A percentile compares a stretch with the other conserved stretches of the same genome.
phyloP scores from a whole-genome alignment of 1,140 invertebrate genomes.

The Cydia splendana region DNA sequence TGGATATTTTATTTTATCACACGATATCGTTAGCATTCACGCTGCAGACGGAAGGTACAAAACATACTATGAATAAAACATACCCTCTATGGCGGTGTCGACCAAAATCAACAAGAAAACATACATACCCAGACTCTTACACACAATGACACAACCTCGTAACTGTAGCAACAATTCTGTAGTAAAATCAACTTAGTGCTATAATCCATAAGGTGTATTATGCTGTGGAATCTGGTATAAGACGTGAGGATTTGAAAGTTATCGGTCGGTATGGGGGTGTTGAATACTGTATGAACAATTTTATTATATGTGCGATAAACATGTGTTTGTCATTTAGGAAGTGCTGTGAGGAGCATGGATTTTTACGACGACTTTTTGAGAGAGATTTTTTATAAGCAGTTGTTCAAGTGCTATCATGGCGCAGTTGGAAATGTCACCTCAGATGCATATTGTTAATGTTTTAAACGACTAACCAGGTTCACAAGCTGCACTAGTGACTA shows the following conservation, averaged over 20 bases:
- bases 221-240: not conserved
- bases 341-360: not conserved
- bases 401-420: no score
- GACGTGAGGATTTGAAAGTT: not conserved
- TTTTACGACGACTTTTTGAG: not conserved
- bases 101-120: slow-evolving; percentile 17
- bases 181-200: not conserved
- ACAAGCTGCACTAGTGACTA: no score
- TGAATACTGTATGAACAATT: slow-evolving; percentile 32
- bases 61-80: slow-evolving; percentile 30
- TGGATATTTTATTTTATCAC: slow-evolving; percentile 6
- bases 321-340: not conserved
- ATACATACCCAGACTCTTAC: not conserved
- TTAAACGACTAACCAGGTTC: no score
- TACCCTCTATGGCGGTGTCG: slow-evolving; percentile 18
- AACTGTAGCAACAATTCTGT: not conserved
- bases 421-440: no score
- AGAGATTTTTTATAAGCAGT: not conserved
- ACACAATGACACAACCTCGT: not conserved
- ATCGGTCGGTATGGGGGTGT: slow-evolving; percentile 1
- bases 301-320: slow-evolving; percentile 17
- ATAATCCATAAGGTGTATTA: not conserved
- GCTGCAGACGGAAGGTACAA: slow-evolving; percentile 14
- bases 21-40: slow-evolving; percentile 1
- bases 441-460: no score